These are phyloP conservation scores for Hydropsyche tenuis DNA, from an alignment of 1,140 invertebrate species.

Conservation along the genomic window DNA sequence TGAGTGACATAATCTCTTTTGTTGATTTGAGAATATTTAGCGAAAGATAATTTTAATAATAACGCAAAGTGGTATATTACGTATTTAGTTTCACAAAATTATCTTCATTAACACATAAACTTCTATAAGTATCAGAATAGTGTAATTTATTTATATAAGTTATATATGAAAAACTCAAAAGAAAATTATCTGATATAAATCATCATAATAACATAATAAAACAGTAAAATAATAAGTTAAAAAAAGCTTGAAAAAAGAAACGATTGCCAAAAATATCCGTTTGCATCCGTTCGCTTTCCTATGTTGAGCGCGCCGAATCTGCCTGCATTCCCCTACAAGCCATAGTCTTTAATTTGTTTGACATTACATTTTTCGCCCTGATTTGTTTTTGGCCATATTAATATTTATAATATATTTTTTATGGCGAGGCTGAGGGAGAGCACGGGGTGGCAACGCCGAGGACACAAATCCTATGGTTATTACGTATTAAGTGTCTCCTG, in stretches of 20 bases:
- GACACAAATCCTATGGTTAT: slow-evolving; percentile 40
- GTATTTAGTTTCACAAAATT: no score
- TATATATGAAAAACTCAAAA: no score
- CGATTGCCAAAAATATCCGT: background rate
- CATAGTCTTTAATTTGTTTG: slow-evolving; percentile 50
- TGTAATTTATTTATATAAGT: no score
- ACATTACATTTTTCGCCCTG: slow-evolving; percentile 51
- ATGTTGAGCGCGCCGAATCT: background rate
- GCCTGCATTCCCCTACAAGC: slow-evolving; percentile 40
- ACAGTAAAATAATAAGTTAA: background rate
- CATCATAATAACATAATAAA: background rate
- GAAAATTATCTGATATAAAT: no score
- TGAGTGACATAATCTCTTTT: no score
- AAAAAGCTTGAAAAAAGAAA: background rate
- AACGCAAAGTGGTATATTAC: no score
- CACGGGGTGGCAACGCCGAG: slow-evolving; percentile 15
- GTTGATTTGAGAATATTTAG: no score
- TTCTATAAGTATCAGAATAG: no score
- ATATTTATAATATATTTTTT: slow-evolving; percentile 51
- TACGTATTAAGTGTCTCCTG: slow-evolving; percentile 37
- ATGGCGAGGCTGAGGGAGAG: slow-evolving; percentile 23
- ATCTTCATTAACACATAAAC: no score
- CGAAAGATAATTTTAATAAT: no score
- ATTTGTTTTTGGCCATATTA: slow-evolving; percentile 50
- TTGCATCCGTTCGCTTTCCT: slow-evolving; percentile 16